Evolutionary conservation across 2,888 invertebrate species (phyloP), one percentile per base, ranked within the genome.

Genomic region (Buathra laborator): DNA sequence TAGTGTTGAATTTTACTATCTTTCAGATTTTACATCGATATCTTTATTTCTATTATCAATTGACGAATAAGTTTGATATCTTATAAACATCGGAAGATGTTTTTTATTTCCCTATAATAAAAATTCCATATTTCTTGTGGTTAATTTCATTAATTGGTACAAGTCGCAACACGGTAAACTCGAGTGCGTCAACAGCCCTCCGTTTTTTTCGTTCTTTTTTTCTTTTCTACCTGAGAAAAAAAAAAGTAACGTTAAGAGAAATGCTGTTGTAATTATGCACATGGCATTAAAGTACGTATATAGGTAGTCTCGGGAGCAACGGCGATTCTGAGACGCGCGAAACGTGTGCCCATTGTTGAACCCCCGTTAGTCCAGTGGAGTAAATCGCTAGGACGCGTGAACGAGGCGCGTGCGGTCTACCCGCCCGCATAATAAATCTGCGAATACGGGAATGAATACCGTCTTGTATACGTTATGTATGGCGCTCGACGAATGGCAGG

Each of bases 291-390:
- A 62, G 64, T 53, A 46, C 32, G 51, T 46, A 53, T 46, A 46
- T 56, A 67, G 48, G 74, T 24, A 81, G 44, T 71, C 19, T 14
- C 37, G 64, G 72, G 37, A 37, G 53, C 43, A 66, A 62, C 29
- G 71, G 29, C 67, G 51, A 79, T 79, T 75, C 46, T 0, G 59
- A 78, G 67, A 68, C 72, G 68, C 66, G 67, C 79, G 24, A 68
- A 74, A 74, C 62, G 79, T 83, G 83, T 75, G 70, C 64, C 68
- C 75, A 72, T 83, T 80, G 83, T 83, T 76, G 83, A 76, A 80
- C 79, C 24, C 59, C 59, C 83, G 83, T 83, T 83, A 83, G 79
- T 71, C 53, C 32, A 48, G 75, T 32, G 62, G 68, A 56, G 79
- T 64, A 44, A 83, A 53, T 75, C 48, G 62, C 64, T 32, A 32